Evolutionary conservation across 2,888 invertebrate species (phyloP), one percentile per base, ranked within the genome.

Genomic region (Andrena minutula): DNA sequence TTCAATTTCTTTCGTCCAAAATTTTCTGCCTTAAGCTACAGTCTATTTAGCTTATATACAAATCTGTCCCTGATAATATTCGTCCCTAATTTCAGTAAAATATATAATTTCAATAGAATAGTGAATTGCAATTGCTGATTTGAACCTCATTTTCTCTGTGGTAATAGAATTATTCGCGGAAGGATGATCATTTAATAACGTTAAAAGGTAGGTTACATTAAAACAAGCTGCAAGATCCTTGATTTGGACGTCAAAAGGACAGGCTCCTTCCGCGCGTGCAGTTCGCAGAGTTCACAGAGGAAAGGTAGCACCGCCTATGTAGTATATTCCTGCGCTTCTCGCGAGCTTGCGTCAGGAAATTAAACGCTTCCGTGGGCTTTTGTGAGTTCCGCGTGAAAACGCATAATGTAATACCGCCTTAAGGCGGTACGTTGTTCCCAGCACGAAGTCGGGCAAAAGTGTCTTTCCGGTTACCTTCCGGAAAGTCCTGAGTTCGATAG

Each of bases 341-440:
- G 68, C 58, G 51, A 53, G 63, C 64, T 75, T 64, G 61, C 80
- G 82, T 41, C 72, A 68, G 72, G 82, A 80, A 80, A 82, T 86
- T 85, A 86, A 86, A 77, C 82, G 80, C 85, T 89, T 88, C 86
- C 89, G 83, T 69, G 84, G 82, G 82, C 72, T 84, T 85, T 85
- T 86, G 76, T 80, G 83, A 89, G 89, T 89, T 86, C 80, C 85
- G 68, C 80, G 85, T 79, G 85, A 89, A 82, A 87, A 84, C 87
- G 73, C 83, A 84, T 85, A 87, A 87, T 71, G 85, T 56, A 51
- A 71, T 70, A 64, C 51, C 58, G 60, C 83, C 80, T 86, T 80
- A 78, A 78, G 73, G 75, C 63, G 58, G 47, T 49, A 28, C 65
- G 65, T 64, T 79, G 73, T 86, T 86, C 41, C 41, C 51, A 56